phyloP scores from a whole-genome alignment of 2,113 vertebrate genomes.

The Apteryx mantelli region DNA sequence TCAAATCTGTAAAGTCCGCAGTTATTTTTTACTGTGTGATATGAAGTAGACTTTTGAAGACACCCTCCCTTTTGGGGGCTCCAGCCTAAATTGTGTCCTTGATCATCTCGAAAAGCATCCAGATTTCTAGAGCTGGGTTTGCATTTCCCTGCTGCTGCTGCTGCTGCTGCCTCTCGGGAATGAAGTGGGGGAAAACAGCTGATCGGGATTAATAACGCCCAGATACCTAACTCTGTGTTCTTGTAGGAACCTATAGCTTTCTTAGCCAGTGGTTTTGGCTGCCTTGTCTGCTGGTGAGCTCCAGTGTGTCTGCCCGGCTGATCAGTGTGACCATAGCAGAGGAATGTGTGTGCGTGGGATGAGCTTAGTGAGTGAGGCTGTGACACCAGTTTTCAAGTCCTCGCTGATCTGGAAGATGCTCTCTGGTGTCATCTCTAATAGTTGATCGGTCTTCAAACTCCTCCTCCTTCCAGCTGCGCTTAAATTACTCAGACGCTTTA shows the following conservation, averaged over 20 bases:
- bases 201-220: neutral
- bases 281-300: neutral
- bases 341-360: fast-evolving
- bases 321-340: neutral
- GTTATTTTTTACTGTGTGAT: neutral
- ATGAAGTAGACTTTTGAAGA: neutral
- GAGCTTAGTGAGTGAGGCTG: neutral
- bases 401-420: neutral
- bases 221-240: too few relatives aligned
- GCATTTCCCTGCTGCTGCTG: neutral
- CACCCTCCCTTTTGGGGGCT: neutral
- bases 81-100: neutral
- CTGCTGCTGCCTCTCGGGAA: fast-evolving
- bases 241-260: fast-evolving
- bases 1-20: neutral
- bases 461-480: neutral
- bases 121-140: neutral
- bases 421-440: neutral
- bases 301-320: neutral
- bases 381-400: fast-evolving
- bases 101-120: neutral
- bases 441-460: neutral
- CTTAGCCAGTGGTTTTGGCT: fast-evolving
- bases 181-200: neutral
- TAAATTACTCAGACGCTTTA: neutral